Base-by-base conservation (phyloP, 53 echinoderm and acorn worm genomes). In the Pentamera pediparva region DNA sequence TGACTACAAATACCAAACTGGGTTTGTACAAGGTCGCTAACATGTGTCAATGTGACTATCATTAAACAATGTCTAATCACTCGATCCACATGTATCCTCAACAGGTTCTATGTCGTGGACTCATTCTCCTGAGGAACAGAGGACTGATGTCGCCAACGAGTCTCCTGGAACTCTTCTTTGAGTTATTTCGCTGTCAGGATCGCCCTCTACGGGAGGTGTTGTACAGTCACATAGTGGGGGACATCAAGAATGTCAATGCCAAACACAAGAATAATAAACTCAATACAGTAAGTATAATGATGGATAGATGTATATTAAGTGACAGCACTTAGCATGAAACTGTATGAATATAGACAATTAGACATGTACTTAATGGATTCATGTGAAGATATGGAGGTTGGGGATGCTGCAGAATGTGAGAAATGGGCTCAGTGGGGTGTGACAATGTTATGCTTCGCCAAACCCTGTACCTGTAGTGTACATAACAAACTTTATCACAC, bases 131-230 rank as follows among this genome's bases (percentile, higher is more conserved):
- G 30, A 84, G 91, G 20, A 96, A 96, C 65, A 84, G 90, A 75
- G 91, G 90, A 7, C 78, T 96, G 24, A 85, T 96, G 60, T 77
- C 86, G 17, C 96, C 96, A 19, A 96, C 90, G 55, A 85, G 90
- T 41, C 90, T 96, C 47, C 64, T 96, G 43, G 88, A 82, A 40
- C 63, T 96, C 52, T 96, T 96, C 83, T 96, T 96, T 86, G 96
- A 85, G 75, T 78, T 96, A 29, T 86, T 96, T 8, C 69, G 96
- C 18, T 96, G 96, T 64, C 96, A 96, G 65, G 96, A 96, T 61
- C 90, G 88, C 56, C 40, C 73, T 15, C 56, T 96, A 33, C 71
- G 96, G 28, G 84, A 83, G 80, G 91, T 81, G 70, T 63, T 96
- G 30, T 84, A 91, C 59, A 69, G 64, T 5, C 91, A 96, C 85